Evolutionary conservation across 2,113 vertebrate genomes (phyloP), one percentile per base, ranked within the genome.

Genomic region (Argyrosomus japonicus): DNA sequence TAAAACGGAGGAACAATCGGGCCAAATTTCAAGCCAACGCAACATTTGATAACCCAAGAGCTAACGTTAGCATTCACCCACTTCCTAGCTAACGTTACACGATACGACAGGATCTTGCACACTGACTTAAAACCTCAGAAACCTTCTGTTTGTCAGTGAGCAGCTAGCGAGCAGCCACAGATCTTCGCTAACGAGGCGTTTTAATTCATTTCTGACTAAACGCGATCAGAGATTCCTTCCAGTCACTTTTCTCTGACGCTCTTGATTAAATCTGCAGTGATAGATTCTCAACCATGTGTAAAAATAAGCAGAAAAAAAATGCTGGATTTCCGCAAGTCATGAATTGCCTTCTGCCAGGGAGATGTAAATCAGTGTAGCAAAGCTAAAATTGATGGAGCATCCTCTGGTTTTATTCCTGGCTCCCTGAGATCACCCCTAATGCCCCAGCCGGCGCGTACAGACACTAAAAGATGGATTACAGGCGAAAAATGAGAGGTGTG

Each of bases 301-400:
- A 84, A 84, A 82, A 63, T 50, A 75, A 17, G 13, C 4, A 17
- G 12, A 15, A 17, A 48, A 19, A 72, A 84, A 89, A 90, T 23
- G 81, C 79, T n/a, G 82, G 81, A 92, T 93, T 93, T 94, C 90
- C 61, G 62, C 87, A 82, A 83, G 88, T 91, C 90, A 91, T 93
- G 93, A 93, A 92, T 88, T 89, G 90, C 84, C 88, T 90, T 87
- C 87, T 92, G 92, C 90, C 84, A 73, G 86, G 70, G 85, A 88
- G 92, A 94, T 95, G 93, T 94, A 94, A 94, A 95, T 94, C 93
- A 93, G 75, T 45, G 81, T 91, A 82, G 91, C 85, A 61, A 36
- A 79, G 80, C 83, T 82, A 86, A 91, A 93, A 94, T 92, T 93
- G 94, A 94, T 94, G 92, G 88, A 91, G 90, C 87, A 74, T 90